A percentile compares a stretch with the other conserved stretches of the same genome.
These are phyloP conservation scores for Antennarius striatus DNA, from an alignment of 2,113 vertebrate genomes.

Conservation along the genomic window DNA sequence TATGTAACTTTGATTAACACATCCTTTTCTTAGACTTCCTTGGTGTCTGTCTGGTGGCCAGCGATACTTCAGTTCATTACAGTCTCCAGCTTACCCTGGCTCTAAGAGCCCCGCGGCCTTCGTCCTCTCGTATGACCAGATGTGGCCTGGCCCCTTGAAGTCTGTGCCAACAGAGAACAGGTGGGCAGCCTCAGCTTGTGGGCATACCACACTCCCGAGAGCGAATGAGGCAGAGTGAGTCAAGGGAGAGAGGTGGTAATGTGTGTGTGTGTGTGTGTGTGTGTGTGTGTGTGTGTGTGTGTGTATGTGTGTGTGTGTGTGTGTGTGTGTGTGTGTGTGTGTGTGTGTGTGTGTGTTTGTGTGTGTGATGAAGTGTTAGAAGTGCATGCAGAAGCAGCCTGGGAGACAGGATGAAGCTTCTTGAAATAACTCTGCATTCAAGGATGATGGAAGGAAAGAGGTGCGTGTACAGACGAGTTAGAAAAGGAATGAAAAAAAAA, in stretches of 20 bases:
- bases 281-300: too few relatives aligned
- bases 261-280: conserved; percentile 3
- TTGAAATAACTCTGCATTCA: conserved; percentile 18
- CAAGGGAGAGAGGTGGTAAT: conserved; percentile 18
- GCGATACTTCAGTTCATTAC: conserved; percentile 66
- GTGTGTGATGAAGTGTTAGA: too few relatives aligned
- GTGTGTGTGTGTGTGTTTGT: too few relatives aligned
- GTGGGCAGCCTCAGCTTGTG: conserved; percentile 63
- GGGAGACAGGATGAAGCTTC: conserved; percentile 18
- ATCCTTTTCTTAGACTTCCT: conserved; percentile 54
- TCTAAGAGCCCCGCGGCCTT: conserved; percentile 57
- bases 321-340: too few relatives aligned
- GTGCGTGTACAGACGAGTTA: background rate
- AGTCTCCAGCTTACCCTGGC: conserved; percentile 68
- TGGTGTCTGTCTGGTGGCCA: conserved; percentile 43
- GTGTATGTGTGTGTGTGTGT: too few relatives aligned
- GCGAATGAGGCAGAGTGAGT: conserved; percentile 22
- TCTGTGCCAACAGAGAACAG: conserved; percentile 72
- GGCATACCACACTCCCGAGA: conserved; percentile 50
- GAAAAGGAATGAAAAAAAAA: background rate
- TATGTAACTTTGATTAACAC: conserved; percentile 58
- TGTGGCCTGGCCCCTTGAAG: conserved; percentile 74
- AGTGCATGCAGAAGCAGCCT: conserved; percentile 8
- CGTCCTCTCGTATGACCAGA: conserved; percentile 70
- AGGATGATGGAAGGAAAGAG: background rate